These are phyloP conservation scores for Drosophila percnosoma DNA, from an alignment of 2,888 invertebrate species.

Conservation along the genomic window DNA sequence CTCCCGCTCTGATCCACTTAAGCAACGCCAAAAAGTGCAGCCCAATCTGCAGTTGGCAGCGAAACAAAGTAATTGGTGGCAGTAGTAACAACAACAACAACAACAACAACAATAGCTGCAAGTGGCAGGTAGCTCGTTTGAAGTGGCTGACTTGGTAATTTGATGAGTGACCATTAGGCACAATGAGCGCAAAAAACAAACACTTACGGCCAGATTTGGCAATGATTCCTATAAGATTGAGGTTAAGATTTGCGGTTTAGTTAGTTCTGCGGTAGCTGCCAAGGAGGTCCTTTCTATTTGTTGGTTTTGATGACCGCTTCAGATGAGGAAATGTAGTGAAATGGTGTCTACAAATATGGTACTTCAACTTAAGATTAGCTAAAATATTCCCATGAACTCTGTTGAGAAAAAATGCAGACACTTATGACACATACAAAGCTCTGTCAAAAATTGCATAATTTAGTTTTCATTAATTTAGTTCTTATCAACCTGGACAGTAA, in stretches of 20 bases:
- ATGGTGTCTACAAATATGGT: background rate
- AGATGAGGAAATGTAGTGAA: background rate
- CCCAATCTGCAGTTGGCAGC: slow-evolving; percentile 55
- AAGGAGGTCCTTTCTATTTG: slow-evolving; percentile 42
- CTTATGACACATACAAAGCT: no score
- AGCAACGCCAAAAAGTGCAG: slow-evolving; percentile 46
- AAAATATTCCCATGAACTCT: background rate
- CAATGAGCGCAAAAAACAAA: slow-evolving; percentile 60
- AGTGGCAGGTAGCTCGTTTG: slow-evolving; percentile 43
- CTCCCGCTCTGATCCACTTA: slow-evolving; percentile 46
- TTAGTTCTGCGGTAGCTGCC: slow-evolving; percentile 15
- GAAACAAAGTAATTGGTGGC: slow-evolving; percentile 64
- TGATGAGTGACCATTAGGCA: slow-evolving; percentile 70
- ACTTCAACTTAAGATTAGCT: background rate
- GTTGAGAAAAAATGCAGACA: background rate
- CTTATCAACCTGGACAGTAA: background rate
- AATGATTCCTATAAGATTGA: slow-evolving; percentile 49
- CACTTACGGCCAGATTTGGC: slow-evolving; percentile 61
- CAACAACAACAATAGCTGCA: slow-evolving; percentile 42
- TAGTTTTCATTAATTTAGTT: background rate
- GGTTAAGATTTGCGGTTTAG: slow-evolving; percentile 57
- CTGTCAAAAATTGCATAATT: background rate
- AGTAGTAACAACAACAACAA: slow-evolving; percentile 33
- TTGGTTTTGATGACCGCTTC: slow-evolving; percentile 11
- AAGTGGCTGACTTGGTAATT: slow-evolving; percentile 53